These are phyloP conservation scores for Canis aureus DNA, from an alignment of 2,113 vertebrate genomes.

Conservation along the genomic window DNA sequence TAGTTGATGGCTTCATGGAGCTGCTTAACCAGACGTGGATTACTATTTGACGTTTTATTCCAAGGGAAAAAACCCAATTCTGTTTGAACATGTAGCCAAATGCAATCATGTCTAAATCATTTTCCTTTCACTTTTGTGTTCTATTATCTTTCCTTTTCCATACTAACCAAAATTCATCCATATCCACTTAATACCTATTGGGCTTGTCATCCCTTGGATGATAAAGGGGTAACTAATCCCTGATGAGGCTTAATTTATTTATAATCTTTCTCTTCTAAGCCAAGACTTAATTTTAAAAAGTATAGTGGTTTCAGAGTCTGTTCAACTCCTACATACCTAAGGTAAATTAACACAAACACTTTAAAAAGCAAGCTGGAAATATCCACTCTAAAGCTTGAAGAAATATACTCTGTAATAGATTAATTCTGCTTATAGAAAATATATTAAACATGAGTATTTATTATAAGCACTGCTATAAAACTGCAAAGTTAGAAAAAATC, in stretches of 20 bases:
- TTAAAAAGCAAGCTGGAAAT: neutral
- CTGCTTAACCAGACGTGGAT: neutral
- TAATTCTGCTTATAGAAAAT: neutral
- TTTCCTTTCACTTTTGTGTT: neutral
- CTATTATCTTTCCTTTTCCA: neutral
- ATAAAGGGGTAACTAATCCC: neutral
- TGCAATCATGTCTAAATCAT: neutral
- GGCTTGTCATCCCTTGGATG: neutral
- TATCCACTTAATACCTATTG: neutral
- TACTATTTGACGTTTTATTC: neutral
- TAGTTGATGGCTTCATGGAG: neutral
- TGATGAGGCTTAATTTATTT: neutral
- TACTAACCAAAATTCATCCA: neutral
- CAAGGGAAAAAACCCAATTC: neutral
- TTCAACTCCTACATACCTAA: neutral
- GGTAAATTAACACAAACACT: neutral
- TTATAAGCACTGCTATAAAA: neutral
- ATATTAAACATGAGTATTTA: neutral
- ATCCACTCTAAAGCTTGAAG: neutral
- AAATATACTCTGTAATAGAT: neutral
- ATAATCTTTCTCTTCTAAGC: neutral
- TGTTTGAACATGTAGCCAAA: neutral
- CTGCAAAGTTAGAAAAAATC: neutral
- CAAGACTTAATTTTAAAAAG: neutral
- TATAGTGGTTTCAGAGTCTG: neutral